Base-by-base conservation (phyloP, 2,797 vertebrate species). In the Acipenser oxyrinchus region DNA sequence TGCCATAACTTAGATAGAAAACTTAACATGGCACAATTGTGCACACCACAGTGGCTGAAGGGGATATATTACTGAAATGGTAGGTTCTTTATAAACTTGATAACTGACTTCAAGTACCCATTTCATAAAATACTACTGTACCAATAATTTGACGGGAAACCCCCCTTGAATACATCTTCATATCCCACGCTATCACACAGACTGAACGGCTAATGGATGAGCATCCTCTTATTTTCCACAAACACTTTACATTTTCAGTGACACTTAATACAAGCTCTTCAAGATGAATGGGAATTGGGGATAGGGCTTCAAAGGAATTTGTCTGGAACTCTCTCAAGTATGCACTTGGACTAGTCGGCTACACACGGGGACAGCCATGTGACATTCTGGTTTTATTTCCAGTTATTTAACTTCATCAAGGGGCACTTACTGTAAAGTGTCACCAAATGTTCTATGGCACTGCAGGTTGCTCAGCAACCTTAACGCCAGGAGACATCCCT, bases 401-500 rank as follows among this genome's bases (percentile, higher is more conserved):
- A 77, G 74, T 75, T 71, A 70, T 70, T 78, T 69, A 66, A 65
- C 65, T 68, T 72, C 73, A 76, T 78, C 74, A 76, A 77, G 74
- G 69, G 68, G 66, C 73, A 76, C 77, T 76, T 64, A 49, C 70
- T 72, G 53, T 73, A 64, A 78, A 80, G 77, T 75, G 74, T 65
- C 5, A 49, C 70, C 69, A 66, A 52, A 50, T 58, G 58, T 66
- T 70, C 49, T 48, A 70, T 60, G 65, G 72, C 73, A 71, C 75
- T 80, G 63, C 63, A 74, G 64, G 77, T 80, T 78, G 77, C 78
- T 70, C 68, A 66, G 75, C 73, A 80, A 80, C 78, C 70, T 73
- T 68, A 73, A 72, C 61, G 23, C 62, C 13, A 71, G 69, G 64
- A 52, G 52, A 73, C 70, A 74, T 71, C 72, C 68, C 57, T 66